Evolutionary conservation across 2,888 invertebrate species (phyloP).

Genomic region (Agrotis clavis): DNA sequence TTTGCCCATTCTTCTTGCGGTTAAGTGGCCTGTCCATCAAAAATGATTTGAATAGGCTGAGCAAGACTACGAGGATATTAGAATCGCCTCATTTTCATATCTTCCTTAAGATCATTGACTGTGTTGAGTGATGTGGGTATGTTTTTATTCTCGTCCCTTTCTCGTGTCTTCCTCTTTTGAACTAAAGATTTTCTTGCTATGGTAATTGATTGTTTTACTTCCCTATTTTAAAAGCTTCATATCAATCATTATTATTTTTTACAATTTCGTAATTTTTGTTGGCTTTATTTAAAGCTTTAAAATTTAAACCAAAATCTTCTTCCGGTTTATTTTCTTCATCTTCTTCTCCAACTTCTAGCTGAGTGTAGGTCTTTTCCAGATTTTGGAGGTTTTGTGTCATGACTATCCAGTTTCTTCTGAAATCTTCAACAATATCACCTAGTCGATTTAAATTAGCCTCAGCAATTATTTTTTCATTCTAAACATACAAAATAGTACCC

Average conservation of each 20-base stretch:
- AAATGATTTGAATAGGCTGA: slow-evolving; percentile 34
- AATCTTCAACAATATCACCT: too few species aligned
- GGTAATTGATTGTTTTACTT: background rate
- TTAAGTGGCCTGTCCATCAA: slow-evolving; percentile 49
- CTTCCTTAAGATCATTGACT: slow-evolving; percentile 38
- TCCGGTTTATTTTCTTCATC: background rate
- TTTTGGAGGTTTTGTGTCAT: too few species aligned
- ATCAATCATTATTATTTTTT: background rate
- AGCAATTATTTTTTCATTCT: background rate
- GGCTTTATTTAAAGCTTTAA: background rate
- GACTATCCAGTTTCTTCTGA: too few species aligned
- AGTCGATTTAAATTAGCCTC: too few species aligned
- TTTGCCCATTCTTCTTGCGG: slow-evolving; percentile 26
- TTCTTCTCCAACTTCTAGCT: too few species aligned
- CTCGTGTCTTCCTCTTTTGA: slow-evolving; percentile 8
- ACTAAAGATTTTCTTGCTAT: background rate
- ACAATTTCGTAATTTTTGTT: background rate
- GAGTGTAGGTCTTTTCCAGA: too few species aligned
- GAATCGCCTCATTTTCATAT: slow-evolving; percentile 53
- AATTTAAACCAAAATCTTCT: background rate
- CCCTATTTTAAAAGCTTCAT: background rate
- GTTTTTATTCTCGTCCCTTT: slow-evolving; percentile 17
- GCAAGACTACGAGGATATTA: slow-evolving; percentile 30
- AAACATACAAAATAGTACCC: background rate
- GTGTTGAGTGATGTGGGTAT: slow-evolving; percentile 61